Evolutionary conservation across 2,888 invertebrate species (phyloP).

Genomic region (Muschampia plurimacula): DNA sequence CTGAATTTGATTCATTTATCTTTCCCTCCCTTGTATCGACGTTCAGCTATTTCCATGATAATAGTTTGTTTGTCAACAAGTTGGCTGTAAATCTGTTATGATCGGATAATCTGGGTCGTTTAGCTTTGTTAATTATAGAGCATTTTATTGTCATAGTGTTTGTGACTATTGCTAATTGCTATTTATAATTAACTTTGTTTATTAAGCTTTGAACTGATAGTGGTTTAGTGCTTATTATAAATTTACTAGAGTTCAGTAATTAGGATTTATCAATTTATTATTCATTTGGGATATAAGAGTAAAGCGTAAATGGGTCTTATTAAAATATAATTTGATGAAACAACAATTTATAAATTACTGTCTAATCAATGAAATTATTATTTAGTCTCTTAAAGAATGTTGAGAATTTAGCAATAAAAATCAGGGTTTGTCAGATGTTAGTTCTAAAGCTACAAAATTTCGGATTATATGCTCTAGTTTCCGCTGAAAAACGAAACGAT

Average conservation of each 20-base stretch:
- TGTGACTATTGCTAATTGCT: conserved; percentile 32
- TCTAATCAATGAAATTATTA: not conserved
- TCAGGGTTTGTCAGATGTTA: not conserved
- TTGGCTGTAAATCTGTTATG: conserved; percentile 39
- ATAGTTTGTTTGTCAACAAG: conserved; percentile 42
- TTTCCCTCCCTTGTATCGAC: conserved; percentile 31
- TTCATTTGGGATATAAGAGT: not conserved
- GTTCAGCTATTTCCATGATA: conserved; percentile 24
- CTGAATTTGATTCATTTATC: conserved; percentile 47
- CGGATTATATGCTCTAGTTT: conserved; percentile 16
- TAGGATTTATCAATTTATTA: not conserved
- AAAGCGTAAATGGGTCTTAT: too few relatives aligned
- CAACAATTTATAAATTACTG: not conserved
- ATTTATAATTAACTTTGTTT: conserved; percentile 39
- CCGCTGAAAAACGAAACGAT: conserved; percentile 36
- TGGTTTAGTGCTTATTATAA: conserved; percentile 12
- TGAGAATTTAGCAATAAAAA: not conserved
- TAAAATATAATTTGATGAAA: not conserved
- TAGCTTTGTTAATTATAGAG: conserved; percentile 33
- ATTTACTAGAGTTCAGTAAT: not conserved
- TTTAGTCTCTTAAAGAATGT: not conserved
- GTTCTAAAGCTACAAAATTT: conserved; percentile 16
- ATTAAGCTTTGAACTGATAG: not conserved
- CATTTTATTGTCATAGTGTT: not conserved
- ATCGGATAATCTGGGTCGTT: conserved; percentile 29